Evolutionary conservation across 2,113 vertebrate genomes (phyloP).

Genomic region (Phoenicopterus ruber): DNA sequence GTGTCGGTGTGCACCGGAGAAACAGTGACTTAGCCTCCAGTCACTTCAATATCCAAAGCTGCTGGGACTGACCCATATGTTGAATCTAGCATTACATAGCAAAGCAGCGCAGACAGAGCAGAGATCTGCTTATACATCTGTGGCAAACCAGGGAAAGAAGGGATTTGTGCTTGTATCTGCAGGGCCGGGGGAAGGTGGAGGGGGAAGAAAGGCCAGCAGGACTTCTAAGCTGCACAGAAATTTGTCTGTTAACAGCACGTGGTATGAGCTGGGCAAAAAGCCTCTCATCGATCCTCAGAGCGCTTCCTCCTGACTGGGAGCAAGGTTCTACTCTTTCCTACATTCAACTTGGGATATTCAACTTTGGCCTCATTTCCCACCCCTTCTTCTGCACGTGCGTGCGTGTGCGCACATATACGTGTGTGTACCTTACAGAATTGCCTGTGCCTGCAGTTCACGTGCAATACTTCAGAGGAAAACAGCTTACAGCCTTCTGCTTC

Average conservation of each 20-base stretch:
- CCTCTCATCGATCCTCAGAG: background rate
- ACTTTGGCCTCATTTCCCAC: background rate
- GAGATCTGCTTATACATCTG: background rate
- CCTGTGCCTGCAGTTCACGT: background rate
- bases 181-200: background rate
- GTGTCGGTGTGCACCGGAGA: rapidly evolving
- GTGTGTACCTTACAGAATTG: background rate
- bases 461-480: background rate
- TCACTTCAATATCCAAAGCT: background rate
- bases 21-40: background rate
- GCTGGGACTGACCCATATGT: background rate
- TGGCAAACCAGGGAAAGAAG: background rate
- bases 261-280: background rate
- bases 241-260: background rate
- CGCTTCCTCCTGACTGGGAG: background rate
- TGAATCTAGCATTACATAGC: background rate
- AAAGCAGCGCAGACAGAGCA: background rate
- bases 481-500: background rate
- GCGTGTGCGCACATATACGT: rapidly evolving
- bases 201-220: background rate
- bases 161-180: background rate
- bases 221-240: background rate
- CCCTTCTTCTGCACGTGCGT: rapidly evolving
- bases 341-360: background rate
- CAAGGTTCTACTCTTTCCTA: background rate